phyloP scores from a whole-genome alignment of 2,888 invertebrate genomes.

The Cosmia pyralina region DNA sequence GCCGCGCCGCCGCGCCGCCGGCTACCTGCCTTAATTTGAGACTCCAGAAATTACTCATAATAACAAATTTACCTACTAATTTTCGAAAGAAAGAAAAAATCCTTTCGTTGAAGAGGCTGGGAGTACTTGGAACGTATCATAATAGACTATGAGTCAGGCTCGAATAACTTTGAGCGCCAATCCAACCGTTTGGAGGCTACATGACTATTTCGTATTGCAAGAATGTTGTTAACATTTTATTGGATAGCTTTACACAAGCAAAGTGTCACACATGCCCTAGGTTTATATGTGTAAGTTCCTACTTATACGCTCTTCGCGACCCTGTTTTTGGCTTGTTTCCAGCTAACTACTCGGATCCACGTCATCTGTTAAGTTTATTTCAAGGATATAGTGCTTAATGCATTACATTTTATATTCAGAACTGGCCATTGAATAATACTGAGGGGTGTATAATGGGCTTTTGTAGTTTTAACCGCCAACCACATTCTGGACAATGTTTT shows the following conservation, averaged over 20 bases:
- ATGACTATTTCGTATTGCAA: slow-evolving; percentile 48
- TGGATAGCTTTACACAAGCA: slow-evolving; percentile 35
- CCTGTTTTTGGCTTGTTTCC: slow-evolving; percentile 79
- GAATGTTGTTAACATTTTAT: slow-evolving; percentile 50
- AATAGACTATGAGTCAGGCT: slow-evolving; percentile 78
- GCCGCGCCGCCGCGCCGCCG: slow-evolving; percentile 78
- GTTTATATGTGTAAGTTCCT: slow-evolving; percentile 43
- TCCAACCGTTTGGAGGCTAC: slow-evolving; percentile 40
- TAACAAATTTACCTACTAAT: slow-evolving; percentile 88
- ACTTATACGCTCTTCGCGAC: slow-evolving; percentile 74
- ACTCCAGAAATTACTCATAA: slow-evolving; percentile 88
- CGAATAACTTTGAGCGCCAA: slow-evolving; percentile 45
- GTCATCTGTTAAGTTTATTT: slow-evolving; percentile 83
- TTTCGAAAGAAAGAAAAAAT: slow-evolving; percentile 81
- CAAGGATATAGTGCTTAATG: slow-evolving; percentile 71
- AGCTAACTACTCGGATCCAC: slow-evolving; percentile 79
- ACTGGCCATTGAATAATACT: slow-evolving; percentile 57
- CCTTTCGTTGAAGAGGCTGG: slow-evolving; percentile 75
- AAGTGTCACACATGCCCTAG: slow-evolving; percentile 43
- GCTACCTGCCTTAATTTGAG: slow-evolving; percentile 89
- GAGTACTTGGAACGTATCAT: slow-evolving; percentile 68
- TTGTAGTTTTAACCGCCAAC: slow-evolving; percentile 30
- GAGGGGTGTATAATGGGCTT: slow-evolving; percentile 45
- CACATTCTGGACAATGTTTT: slow-evolving; percentile 6
- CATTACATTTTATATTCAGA: slow-evolving; percentile 65